Evolutionary conservation across 2,888 invertebrate species (phyloP).

Genomic region (Ochropleura leucogaster): DNA sequence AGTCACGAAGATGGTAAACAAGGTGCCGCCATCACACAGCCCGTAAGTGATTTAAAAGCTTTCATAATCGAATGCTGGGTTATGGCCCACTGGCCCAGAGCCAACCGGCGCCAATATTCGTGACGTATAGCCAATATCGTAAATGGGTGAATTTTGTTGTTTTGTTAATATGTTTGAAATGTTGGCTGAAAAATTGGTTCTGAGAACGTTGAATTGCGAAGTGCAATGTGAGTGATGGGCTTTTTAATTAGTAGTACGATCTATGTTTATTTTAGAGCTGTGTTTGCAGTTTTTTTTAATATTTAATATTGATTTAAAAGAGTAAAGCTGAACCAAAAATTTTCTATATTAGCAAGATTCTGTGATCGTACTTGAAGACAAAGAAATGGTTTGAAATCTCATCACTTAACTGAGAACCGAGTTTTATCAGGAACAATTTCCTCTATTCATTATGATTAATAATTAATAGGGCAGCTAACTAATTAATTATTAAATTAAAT

Average conservation of each 20-base stretch:
- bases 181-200: constrained; percentile 37
- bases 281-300: neutral
- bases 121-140: constrained; percentile 67
- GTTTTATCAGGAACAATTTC: too few relatives aligned
- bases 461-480: too few relatives aligned
- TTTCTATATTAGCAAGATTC: too few relatives aligned
- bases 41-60: constrained; percentile 85
- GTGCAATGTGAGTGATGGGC: constrained; percentile 18
- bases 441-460: too few relatives aligned
- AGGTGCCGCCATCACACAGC: constrained; percentile 72
- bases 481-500: too few relatives aligned
- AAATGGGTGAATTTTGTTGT: constrained; percentile 67
- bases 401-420: too few relatives aligned
- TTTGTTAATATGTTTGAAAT: constrained; percentile 39
- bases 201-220: constrained; percentile 23
- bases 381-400: too few relatives aligned
- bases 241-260: neutral
- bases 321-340: too few relatives aligned
- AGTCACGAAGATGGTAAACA: constrained; percentile 74
- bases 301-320: too few relatives aligned
- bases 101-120: constrained; percentile 67
- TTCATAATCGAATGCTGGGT: constrained; percentile 80
- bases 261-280: neutral
- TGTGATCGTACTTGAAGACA: too few relatives aligned
- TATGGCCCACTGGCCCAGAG: constrained; percentile 71